Evolutionary conservation across 2,888 invertebrate species (phyloP).

Genomic region (Aphidoletes aphidimyza): DNA sequence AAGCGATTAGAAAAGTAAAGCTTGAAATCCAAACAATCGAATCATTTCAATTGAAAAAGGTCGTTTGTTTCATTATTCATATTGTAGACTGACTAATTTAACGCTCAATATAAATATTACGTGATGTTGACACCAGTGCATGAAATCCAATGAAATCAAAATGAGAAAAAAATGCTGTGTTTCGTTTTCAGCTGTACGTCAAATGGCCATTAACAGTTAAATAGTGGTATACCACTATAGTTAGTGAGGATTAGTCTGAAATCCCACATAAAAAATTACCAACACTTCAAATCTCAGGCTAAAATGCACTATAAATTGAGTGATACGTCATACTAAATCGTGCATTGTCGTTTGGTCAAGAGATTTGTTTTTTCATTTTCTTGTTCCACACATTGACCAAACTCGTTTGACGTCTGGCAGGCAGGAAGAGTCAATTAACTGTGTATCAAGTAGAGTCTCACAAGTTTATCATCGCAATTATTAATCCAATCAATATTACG

Average conservation of each 20-base stretch:
- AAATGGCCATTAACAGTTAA: too few species aligned
- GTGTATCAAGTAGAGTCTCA: background rate
- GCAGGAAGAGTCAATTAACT: slow-evolving; percentile 21
- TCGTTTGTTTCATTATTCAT: too few species aligned
- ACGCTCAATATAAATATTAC: background rate
- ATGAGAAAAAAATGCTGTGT: background rate
- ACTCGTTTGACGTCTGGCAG: background rate
- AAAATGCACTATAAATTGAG: background rate
- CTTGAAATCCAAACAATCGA: background rate
- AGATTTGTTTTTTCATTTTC: background rate
- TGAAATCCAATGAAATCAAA: background rate
- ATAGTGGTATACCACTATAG: too few species aligned
- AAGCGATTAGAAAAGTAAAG: background rate
- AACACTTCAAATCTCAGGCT: too few species aligned
- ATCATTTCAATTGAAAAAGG: background rate
- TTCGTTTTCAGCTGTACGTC: background rate
- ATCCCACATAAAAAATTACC: slow-evolving; percentile 6
- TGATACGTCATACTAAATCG: too few species aligned
- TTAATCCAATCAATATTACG: background rate
- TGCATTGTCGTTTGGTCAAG: too few species aligned
- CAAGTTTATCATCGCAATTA: background rate
- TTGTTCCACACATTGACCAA: background rate
- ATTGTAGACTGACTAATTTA: too few species aligned
- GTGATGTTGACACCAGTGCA: background rate
- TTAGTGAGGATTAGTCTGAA: background rate